These are phyloP conservation scores for Chrysoperla carnea DNA, from an alignment of 1,140 invertebrate species.

Conservation along the genomic window DNA sequence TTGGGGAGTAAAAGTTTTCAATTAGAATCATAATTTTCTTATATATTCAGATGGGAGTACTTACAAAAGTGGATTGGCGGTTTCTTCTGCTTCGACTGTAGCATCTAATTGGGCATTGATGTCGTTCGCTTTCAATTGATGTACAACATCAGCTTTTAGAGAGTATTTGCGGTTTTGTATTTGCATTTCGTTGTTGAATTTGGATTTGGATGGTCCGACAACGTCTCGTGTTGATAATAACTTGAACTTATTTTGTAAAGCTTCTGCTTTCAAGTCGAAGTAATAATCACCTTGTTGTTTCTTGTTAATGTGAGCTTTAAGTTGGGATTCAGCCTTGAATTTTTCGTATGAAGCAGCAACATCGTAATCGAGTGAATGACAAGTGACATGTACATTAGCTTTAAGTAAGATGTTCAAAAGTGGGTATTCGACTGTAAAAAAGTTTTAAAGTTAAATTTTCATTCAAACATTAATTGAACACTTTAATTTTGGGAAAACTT, in stretches of 20 bases:
- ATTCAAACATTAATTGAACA: too few relatives aligned
- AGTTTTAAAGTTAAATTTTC: constrained; percentile 4
- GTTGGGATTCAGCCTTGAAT: constrained; percentile 31
- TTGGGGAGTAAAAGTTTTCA: constrained; percentile 4
- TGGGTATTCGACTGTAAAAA: constrained; percentile 29
- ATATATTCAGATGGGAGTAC: constrained; percentile 8
- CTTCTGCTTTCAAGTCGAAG: constrained; percentile 30
- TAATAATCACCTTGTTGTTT: constrained; percentile 36
- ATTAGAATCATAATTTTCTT: constrained; percentile 1
- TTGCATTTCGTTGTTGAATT: constrained; percentile 36
- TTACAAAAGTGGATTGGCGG: constrained; percentile 34
- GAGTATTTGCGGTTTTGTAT: constrained; percentile 42
- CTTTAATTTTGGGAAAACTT: neutral
- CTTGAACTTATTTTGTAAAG: constrained; percentile 36
- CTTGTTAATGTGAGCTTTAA: constrained; percentile 30
- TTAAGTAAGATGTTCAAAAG: constrained; percentile 25
- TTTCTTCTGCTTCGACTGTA: constrained; percentile 24
- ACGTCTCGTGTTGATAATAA: constrained; percentile 32
- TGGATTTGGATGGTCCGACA: constrained; percentile 28
- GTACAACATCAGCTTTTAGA: constrained; percentile 32
- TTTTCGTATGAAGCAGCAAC: constrained; percentile 29
- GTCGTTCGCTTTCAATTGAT: constrained; percentile 30
- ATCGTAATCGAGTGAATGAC: constrained; percentile 30
- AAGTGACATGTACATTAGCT: constrained; percentile 28
- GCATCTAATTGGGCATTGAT: constrained; percentile 32